phyloP scores from a whole-genome alignment of 2,797 vertebrate species.

The Cynopterus sphinx region DNA sequence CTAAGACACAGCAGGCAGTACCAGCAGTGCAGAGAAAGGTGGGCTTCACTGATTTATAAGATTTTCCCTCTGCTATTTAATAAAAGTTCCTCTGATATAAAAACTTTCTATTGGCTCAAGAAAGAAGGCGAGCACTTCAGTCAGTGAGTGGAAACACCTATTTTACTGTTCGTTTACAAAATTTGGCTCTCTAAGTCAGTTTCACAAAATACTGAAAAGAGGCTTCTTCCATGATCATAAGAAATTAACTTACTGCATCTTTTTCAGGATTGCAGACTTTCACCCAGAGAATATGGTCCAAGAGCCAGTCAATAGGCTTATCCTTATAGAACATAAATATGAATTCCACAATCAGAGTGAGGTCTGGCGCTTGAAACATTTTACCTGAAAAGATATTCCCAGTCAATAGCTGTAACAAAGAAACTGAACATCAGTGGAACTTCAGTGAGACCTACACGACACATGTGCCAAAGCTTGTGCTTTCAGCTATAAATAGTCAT shows the following conservation, averaged over 20 bases:
- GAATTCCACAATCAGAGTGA: conserved; percentile 98
- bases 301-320: conserved; percentile 98
- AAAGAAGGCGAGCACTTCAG: background rate
- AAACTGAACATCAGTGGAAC: background rate
- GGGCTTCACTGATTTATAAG: background rate
- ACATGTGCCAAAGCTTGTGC: too few species aligned
- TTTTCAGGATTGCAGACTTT: conserved; percentile 99
- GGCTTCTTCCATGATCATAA: background rate
- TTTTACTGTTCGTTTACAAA: background rate
- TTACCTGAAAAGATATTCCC: conserved; percentile 90
- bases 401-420: conserved; percentile 63
- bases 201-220: background rate
- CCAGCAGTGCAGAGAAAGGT: background rate
- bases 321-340: conserved; percentile 99
- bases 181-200: background rate
- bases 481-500: background rate
- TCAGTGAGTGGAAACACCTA: background rate
- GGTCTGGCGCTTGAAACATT: conserved; percentile 99
- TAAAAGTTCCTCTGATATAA: background rate
- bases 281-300: conserved; percentile 99
- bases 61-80: background rate
- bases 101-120: background rate
- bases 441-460: background rate
- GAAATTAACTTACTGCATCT: conserved; percentile 91
- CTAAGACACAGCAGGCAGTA: background rate